A percentile compares a stretch with the other conserved stretches of the same genome.
Evolutionary conservation across 2,797 vertebrate genomes (phyloP).

Genomic region (Alfaro cultratus): DNA sequence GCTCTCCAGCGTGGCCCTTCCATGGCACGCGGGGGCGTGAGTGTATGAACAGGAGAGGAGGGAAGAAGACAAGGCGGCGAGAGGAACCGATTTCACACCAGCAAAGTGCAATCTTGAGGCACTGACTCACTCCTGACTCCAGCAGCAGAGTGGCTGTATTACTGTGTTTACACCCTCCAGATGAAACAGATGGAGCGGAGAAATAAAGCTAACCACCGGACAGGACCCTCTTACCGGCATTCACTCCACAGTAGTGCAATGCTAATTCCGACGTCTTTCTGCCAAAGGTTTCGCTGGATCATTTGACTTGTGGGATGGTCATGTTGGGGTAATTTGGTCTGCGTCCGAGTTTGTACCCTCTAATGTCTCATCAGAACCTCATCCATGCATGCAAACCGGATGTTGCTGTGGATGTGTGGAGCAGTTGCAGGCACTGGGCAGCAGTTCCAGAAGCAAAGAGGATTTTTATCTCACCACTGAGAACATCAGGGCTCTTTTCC

Average conservation of each 20-base stretch:
- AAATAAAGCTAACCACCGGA: constrained; percentile 33
- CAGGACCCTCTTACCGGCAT: constrained; percentile 6
- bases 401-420: constrained; percentile 7
- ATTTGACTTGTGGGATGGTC: neutral
- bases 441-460: constrained; percentile 20
- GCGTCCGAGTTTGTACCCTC: neutral
- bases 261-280: neutral
- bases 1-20: neutral
- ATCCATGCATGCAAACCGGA: constrained; percentile 3
- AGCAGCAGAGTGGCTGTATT: constrained; percentile 43
- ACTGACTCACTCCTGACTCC: constrained; percentile 58
- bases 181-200: constrained; percentile 51
- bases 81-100: constrained; percentile 55
- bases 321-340: neutral
- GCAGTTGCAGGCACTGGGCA: constrained; percentile 13
- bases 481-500: constrained; percentile 28
- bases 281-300: neutral
- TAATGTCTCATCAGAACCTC: constrained; percentile 7
- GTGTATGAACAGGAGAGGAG: constrained; percentile 16
- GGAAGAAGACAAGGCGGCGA: constrained; percentile 20
- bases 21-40: constrained; percentile 25
- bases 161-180: constrained; percentile 54
- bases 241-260: neutral
- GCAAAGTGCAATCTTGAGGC: constrained; percentile 60
- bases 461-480: constrained; percentile 18